These are phyloP conservation scores for Rhinoptilus africanus DNA, from an alignment of 2,113 vertebrate genomes.

Conservation along the genomic window DNA sequence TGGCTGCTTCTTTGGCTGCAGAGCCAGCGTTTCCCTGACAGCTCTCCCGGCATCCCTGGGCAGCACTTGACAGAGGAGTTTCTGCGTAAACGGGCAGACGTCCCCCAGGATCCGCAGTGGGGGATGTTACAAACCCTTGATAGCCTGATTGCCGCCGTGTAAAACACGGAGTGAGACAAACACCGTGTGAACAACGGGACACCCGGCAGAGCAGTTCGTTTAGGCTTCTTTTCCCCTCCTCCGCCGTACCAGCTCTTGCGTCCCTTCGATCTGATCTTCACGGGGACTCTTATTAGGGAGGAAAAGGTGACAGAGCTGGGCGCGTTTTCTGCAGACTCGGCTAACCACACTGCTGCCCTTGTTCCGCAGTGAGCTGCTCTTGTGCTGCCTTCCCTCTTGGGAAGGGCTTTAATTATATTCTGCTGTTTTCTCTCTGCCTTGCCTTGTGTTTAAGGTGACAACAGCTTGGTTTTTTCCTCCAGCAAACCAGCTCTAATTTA, in stretches of 20 bases:
- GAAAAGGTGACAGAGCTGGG: fast-evolving
- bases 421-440: neutral
- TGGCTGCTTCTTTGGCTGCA: neutral
- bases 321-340: fast-evolving
- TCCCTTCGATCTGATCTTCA: neutral
- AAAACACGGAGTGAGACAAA: neutral
- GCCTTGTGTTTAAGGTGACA: neutral
- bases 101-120: neutral
- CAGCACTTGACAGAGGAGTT: neutral
- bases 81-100: neutral
- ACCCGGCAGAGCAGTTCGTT: neutral
- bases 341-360: fast-evolving
- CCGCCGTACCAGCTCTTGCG: neutral
- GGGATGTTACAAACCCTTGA: no score
- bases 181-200: neutral
- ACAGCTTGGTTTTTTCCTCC: neutral
- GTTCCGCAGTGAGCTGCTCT: neutral
- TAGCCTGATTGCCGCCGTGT: neutral
- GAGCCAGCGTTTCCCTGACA: fast-evolving
- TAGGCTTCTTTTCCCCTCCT: neutral
- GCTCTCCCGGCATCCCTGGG: neutral
- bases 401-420: neutral
- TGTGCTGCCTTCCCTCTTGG: neutral
- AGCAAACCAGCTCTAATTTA: neutral
- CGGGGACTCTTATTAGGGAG: neutral